These are phyloP conservation scores for Pomacea maculata DNA, from an alignment of 1,140 invertebrate genomes.

Conservation along the genomic window DNA sequence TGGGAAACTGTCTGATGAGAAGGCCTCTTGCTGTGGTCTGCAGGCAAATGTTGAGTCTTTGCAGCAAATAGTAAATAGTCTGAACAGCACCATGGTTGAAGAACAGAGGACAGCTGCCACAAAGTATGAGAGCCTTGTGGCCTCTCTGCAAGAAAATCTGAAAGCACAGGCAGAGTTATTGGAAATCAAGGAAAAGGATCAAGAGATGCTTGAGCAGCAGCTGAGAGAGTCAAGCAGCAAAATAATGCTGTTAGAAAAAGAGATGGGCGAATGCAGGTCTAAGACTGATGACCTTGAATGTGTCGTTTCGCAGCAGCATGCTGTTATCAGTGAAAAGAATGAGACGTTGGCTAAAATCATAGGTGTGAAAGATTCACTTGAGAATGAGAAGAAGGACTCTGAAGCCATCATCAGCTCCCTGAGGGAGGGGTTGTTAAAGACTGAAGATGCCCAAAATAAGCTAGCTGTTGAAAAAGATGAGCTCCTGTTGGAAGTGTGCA, in stretches of 20 bases:
- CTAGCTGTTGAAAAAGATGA: not conserved
- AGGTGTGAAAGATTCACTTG: no score
- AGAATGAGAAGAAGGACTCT: not conserved
- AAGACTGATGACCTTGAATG: no score
- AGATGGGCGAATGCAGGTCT: no score
- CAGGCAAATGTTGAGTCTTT: slow-evolving; percentile 2
- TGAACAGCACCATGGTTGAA: slow-evolving; percentile 2
- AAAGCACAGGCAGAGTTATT: not conserved
- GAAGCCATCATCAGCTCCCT: not conserved
- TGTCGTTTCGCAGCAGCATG: no score
- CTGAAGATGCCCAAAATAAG: not conserved
- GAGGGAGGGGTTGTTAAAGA: not conserved
- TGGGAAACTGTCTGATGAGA: not conserved
- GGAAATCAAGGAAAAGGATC: not conserved
- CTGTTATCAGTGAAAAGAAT: no score
- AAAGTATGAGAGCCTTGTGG: not conserved
- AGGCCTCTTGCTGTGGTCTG: not conserved
- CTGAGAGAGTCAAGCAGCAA: no score
- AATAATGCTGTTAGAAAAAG: no score
- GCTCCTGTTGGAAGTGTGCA: not conserved
- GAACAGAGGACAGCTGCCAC: not conserved
- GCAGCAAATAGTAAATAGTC: slow-evolving; percentile 4
- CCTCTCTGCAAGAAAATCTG: not conserved
- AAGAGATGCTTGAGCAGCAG: not conserved
- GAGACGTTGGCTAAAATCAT: no score